These are phyloP conservation scores for Nomada lathburiana DNA, from an alignment of 2,888 invertebrate species.

Conservation along the genomic window DNA sequence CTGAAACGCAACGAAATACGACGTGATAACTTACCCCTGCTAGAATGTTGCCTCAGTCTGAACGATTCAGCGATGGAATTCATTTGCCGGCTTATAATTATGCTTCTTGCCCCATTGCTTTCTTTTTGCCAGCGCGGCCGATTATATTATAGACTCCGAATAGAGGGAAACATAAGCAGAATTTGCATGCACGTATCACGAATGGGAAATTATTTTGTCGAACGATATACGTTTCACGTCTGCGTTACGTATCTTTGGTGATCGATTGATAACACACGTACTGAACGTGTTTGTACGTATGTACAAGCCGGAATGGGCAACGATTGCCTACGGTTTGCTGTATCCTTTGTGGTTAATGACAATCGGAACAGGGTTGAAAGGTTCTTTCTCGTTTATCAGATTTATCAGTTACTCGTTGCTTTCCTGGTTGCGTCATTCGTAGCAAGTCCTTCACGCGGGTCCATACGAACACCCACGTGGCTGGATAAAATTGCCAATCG, in stretches of 20 bases:
- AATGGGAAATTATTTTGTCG: neutral
- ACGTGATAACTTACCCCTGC: slow-evolving; percentile 34
- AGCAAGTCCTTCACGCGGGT: slow-evolving; percentile 34
- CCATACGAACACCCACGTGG: slow-evolving; percentile 64
- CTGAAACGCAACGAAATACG: slow-evolving; percentile 24
- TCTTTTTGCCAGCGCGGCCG: neutral
- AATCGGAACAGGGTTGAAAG: slow-evolving; percentile 36
- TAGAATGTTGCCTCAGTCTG: slow-evolving; percentile 5
- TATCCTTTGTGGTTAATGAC: slow-evolving; percentile 1
- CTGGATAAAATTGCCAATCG: slow-evolving; percentile 44
- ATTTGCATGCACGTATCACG: neutral
- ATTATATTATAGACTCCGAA: neutral
- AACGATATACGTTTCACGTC: neutral
- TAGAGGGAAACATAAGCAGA: too few species aligned
- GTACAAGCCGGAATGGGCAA: neutral
- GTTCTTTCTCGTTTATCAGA: slow-evolving; percentile 55
- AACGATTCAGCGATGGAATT: slow-evolving; percentile 43
- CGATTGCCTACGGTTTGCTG: neutral
- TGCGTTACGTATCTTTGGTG: neutral
- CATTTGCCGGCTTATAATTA: slow-evolving; percentile 36
- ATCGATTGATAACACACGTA: slow-evolving; percentile 3
- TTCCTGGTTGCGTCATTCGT: slow-evolving; percentile 57
- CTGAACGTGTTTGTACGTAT: neutral
- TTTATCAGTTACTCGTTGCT: slow-evolving; percentile 52
- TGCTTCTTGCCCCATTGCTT: neutral